These are phyloP conservation scores for Caenorhabditis macrosperma DNA, from an alignment of 2,888 invertebrate genomes.

Conservation along the genomic window DNA sequence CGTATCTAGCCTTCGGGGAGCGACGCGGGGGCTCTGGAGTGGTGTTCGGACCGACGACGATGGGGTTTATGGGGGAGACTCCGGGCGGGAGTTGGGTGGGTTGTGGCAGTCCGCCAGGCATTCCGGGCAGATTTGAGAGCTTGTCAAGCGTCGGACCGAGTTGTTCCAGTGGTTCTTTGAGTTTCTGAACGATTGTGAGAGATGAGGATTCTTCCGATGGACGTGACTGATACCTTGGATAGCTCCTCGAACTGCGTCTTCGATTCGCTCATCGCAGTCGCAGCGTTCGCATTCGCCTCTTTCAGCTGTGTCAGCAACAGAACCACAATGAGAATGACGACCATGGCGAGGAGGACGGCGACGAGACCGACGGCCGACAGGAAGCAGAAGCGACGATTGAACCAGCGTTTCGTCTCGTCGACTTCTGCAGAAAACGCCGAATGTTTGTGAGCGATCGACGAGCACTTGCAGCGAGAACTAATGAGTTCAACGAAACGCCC, in stretches of 20 bases:
- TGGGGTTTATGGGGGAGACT: slow-evolving; percentile 41
- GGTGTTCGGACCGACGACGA: slow-evolving; percentile 39
- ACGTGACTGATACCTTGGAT: slow-evolving; percentile 4
- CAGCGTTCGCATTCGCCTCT: slow-evolving; percentile 40
- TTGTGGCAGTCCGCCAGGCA: slow-evolving; percentile 3
- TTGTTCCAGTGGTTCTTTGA: slow-evolving; percentile 41
- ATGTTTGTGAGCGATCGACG: slow-evolving; percentile 34
- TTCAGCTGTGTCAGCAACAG: slow-evolving; percentile 38
- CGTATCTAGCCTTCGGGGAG: slow-evolving; percentile 43
- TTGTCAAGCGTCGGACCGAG: slow-evolving; percentile 43
- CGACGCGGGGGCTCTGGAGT: slow-evolving; percentile 41
- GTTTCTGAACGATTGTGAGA: slow-evolving; percentile 10
- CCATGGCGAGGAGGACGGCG: slow-evolving; percentile 30
- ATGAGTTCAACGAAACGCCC: slow-evolving; percentile 31
- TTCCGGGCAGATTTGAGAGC: slow-evolving; percentile 18
- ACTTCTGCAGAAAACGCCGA: slow-evolving; percentile 37
- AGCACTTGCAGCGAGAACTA: slow-evolving; percentile 15
- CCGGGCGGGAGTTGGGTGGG: slow-evolving; percentile 29
- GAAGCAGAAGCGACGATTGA: slow-evolving; percentile 46
- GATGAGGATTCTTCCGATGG: too few species aligned
- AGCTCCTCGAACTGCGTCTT: slow-evolving; percentile 37
- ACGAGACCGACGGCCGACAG: slow-evolving; percentile 22
- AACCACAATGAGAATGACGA: slow-evolving; percentile 35
- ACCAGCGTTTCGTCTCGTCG: slow-evolving; percentile 57
- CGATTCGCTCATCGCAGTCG: slow-evolving; percentile 8